Conservation (phyloP, 2,888 invertebrate species). For the Seira ritae region DNA sequence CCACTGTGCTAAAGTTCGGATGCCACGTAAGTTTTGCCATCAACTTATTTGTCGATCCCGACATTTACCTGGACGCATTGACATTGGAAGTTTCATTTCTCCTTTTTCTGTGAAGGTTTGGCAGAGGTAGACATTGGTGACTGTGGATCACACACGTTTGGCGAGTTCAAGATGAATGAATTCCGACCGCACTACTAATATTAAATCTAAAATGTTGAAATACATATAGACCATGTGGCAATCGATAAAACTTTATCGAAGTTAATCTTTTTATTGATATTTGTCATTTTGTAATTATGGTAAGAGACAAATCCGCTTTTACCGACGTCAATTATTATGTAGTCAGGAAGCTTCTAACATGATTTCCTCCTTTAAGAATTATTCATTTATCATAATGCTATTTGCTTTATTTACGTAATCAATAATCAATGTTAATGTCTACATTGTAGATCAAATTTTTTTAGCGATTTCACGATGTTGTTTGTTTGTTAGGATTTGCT, state of each 20-base stretch:
- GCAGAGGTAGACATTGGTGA: slow-evolving; percentile 49
- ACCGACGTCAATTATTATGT: not conserved
- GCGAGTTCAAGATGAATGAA: slow-evolving; percentile 60
- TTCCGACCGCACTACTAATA: slow-evolving; percentile 60
- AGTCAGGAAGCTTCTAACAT: no score
- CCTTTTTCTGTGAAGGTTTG: slow-evolving; percentile 41
- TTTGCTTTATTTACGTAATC: no score
- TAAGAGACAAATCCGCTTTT: slow-evolving; percentile 26
- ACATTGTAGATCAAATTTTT: no score
- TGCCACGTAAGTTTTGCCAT: slow-evolving; percentile 54
- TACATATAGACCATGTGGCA: not conserved
- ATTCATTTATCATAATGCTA: no score
- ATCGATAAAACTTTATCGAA: no score
- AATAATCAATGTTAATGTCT: no score
- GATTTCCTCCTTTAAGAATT: no score
- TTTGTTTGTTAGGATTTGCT: no score
- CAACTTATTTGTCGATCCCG: not conserved
- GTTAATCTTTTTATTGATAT: no score
- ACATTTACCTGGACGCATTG: slow-evolving; percentile 1
- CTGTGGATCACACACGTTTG: slow-evolving; percentile 64
- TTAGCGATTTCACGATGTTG: no score
- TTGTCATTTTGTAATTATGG: no score
- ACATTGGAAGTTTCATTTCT: no score
- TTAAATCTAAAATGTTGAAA: not conserved
- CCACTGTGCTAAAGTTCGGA: slow-evolving; percentile 57